Evolutionary conservation across 2,113 vertebrate genomes (phyloP), one percentile per base, ranked within the genome.

Genomic region (Aptenodytes forsteri): DNA sequence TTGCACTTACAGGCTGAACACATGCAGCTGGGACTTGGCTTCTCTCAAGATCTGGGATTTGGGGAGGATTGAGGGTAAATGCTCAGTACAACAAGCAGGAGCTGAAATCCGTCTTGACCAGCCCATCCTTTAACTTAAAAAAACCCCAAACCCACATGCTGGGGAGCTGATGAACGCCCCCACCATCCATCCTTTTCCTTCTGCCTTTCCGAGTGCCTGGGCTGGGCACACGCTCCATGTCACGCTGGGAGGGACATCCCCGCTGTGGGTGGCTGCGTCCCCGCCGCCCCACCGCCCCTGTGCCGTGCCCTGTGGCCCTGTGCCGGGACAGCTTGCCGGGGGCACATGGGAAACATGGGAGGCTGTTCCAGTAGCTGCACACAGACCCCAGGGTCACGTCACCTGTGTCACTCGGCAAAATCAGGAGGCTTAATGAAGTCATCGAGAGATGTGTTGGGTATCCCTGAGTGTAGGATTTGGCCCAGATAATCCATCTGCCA

Each of bases 401-500:
- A 14, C 71, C 71, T 44, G 44, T 42, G 40, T 21, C 36, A 27
- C 83, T 77, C 16, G 6, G 62, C 50, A 27, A 2, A 11, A 49
- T 30, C 7, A 38, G n/a, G 72, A 62, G 29, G 47, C 36, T 87
- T 55, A 8, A 15, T 6, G 89, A 64, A 87, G 61, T 12, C 32
- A 7, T 5, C 0, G 0, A 19, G 90, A 56, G 82, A 34, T 20
- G 64, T 12, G 38, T 4, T n/a, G 78, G 81, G 55, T 40, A 50
- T 87, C 84, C 89, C 87, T 0, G 18, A 34, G 73, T 18, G 66
- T 78, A 77, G 95, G 66, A 52, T 88, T 65, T 58, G 93, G 84
- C 95, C 82, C 81, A 76, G 56, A 85, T 89, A 56, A 44, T 52
- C 82, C 95, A 79, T 93, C 91, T 97, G 95, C 93, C 79, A 6